These are phyloP conservation scores for Helicolenus hilgendorfi DNA, from an alignment of 2,797 vertebrate genomes.

Conservation along the genomic window DNA sequence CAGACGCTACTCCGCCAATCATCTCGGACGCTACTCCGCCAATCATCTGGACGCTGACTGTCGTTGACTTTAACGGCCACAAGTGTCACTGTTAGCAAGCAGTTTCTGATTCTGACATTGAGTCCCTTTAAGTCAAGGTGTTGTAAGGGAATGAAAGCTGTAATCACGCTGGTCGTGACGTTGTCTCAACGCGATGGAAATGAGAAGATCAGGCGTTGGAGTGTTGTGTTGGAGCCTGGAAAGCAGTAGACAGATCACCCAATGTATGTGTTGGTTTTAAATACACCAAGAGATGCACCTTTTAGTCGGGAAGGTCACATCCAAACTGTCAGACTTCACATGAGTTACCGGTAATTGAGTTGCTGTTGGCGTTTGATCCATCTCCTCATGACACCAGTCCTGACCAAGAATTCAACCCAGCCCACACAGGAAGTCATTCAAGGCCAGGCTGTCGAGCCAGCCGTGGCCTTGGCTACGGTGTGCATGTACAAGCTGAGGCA, in stretches of 20 bases:
- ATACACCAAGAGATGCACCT: not conserved
- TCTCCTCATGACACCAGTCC: slow-evolving; percentile 39
- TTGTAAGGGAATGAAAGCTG: slow-evolving; percentile 50
- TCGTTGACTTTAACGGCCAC: no score
- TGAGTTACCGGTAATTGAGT: not conserved
- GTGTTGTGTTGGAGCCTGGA: slow-evolving; percentile 14
- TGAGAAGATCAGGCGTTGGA: slow-evolving; percentile 64
- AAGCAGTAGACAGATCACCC: not conserved
- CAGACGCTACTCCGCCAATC: no score
- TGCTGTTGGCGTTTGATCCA: slow-evolving; percentile 48
- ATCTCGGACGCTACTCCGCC: no score
- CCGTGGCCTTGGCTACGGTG: slow-evolving; percentile 61
- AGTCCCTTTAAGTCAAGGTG: not conserved
- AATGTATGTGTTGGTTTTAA: not conserved
- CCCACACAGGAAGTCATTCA: slow-evolving; percentile 74
- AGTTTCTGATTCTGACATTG: no score
- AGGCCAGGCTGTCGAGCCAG: slow-evolving; percentile 66
- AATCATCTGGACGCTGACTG: no score
- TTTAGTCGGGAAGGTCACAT: slow-evolving; percentile 37
- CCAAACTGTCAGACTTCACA: slow-evolving; percentile 18
- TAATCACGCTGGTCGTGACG: slow-evolving; percentile 69
- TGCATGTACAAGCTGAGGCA: slow-evolving; percentile 53
- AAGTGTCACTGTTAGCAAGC: no score
- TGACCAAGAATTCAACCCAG: slow-evolving; percentile 72
- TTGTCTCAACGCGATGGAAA: slow-evolving; percentile 68